phyloP scores from a whole-genome alignment of 2,113 vertebrate species.

The Proterorhinus semilunaris region DNA sequence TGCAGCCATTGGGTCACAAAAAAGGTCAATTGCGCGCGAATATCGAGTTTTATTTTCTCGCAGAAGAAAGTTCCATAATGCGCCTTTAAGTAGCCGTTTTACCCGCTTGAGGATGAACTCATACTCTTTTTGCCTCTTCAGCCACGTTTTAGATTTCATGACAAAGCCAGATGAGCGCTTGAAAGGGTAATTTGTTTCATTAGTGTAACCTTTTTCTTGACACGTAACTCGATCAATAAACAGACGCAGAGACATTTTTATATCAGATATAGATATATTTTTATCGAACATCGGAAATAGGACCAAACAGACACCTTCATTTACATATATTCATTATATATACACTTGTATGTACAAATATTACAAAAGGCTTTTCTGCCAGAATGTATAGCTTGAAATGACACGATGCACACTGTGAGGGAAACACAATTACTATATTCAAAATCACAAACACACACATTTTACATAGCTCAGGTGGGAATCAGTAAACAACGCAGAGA shows the following conservation, averaged over 20 bases:
- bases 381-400: too few species aligned
- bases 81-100: too few species aligned
- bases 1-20: too few species aligned
- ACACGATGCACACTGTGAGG: too few species aligned
- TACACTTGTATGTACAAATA: slow-evolving; percentile 60
- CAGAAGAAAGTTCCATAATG: too few species aligned
- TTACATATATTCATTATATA: slow-evolving; percentile 61
- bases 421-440: neutral
- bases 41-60: too few species aligned
- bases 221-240: neutral
- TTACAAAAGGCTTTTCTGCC: neutral
- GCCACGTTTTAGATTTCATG: too few species aligned
- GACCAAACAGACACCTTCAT: slow-evolving; percentile 36
- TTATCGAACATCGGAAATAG: slow-evolving; percentile 34
- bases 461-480: neutral
- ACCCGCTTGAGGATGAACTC: too few species aligned
- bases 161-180: too few species aligned
- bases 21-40: too few species aligned
- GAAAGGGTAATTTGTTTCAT: neutral
- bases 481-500: neutral
- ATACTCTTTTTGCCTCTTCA: too few species aligned
- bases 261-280: slow-evolving; percentile 20
- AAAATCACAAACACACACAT: neutral
- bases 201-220: too few species aligned
- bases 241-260: slow-evolving; percentile 26